A percentile compares a stretch with the other conserved stretches of the same genome.
These are phyloP conservation scores for Trimorus sp. DNA, from an alignment of 2,888 invertebrate species.

Conservation along the genomic window DNA sequence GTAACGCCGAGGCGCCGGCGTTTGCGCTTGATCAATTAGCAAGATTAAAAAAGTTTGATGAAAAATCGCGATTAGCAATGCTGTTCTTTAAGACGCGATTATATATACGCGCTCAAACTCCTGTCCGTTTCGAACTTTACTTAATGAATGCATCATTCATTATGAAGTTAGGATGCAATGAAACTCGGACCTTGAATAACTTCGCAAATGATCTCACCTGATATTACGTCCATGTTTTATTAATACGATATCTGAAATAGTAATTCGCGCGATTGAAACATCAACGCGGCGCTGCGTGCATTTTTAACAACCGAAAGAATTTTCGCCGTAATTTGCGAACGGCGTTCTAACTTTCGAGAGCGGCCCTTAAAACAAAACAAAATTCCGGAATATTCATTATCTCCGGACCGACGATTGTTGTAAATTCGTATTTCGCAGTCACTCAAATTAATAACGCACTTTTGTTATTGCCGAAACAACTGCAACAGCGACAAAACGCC, in stretches of 20 bases:
- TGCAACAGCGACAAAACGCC: background rate
- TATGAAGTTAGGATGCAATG: conserved; percentile 39
- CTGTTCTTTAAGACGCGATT: conserved; percentile 22
- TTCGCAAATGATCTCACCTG: conserved; percentile 18
- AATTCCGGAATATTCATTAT: no score
- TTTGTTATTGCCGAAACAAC: background rate
- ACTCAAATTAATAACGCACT: background rate
- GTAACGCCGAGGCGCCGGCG: no score
- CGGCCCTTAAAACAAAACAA: no score
- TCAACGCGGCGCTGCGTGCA: background rate
- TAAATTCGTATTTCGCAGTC: background rate
- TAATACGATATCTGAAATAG: conserved; percentile 18
- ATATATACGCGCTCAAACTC: conserved; percentile 16
- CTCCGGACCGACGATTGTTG: no score
- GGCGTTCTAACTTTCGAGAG: no score
- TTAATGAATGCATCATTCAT: conserved; percentile 44
- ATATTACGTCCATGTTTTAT: conserved; percentile 27
- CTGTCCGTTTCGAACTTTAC: conserved; percentile 28
- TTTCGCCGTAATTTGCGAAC: background rate
- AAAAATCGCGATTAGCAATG: conserved; percentile 17
- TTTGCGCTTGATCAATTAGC: background rate
- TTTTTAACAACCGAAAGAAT: background rate
- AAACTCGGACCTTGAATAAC: conserved; percentile 44
- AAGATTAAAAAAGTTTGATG: conserved; percentile 23
- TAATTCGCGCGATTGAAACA: no score